phyloP scores from a whole-genome alignment of 1,140 invertebrate species.

The Sycophaga agraensis region DNA sequence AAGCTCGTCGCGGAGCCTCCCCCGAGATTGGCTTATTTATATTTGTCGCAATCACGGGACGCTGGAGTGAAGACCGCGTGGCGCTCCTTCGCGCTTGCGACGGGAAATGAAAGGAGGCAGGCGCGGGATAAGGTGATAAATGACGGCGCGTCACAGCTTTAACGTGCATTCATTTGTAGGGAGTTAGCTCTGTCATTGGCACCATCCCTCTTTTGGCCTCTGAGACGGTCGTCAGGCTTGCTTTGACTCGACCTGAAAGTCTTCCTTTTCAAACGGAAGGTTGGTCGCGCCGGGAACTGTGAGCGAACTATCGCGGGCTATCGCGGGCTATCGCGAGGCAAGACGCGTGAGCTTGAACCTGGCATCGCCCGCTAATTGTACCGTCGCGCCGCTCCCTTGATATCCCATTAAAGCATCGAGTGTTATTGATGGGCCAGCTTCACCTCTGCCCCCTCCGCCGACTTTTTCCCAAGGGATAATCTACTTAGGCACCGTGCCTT shows the following conservation, averaged over 20 bases:
- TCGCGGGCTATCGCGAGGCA: too few relatives aligned
- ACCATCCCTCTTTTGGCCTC: conserved; percentile 46
- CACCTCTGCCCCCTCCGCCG: too few relatives aligned
- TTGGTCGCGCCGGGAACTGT: too few relatives aligned
- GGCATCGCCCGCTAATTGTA: conserved; percentile 9
- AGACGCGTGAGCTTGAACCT: too few relatives aligned
- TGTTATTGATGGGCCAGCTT: conserved; percentile 22
- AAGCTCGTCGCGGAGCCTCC: neutral
- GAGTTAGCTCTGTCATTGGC: conserved; percentile 48
- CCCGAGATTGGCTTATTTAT: conserved; percentile 52
- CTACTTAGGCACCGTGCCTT: too few relatives aligned
- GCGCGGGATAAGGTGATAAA: conserved; percentile 41
- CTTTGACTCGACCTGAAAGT: too few relatives aligned
- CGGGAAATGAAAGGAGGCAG: conserved; percentile 9
- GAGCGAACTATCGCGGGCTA: too few relatives aligned
- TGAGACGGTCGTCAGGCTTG: too few relatives aligned
- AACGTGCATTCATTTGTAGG: conserved; percentile 51
- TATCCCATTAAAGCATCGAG: conserved; percentile 12
- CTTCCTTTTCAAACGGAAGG: too few relatives aligned
- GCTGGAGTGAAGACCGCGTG: conserved; percentile 5
- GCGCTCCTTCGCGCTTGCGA: neutral
- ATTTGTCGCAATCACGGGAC: conserved; percentile 44
- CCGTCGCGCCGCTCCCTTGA: neutral
- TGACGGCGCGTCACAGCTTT: conserved; percentile 46
- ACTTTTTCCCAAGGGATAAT: too few relatives aligned